A percentile compares a stretch with the other conserved stretches of the same genome.
Evolutionary conservation across 2,113 vertebrate species (phyloP).

Genomic region (Tyrannus savana): DNA sequence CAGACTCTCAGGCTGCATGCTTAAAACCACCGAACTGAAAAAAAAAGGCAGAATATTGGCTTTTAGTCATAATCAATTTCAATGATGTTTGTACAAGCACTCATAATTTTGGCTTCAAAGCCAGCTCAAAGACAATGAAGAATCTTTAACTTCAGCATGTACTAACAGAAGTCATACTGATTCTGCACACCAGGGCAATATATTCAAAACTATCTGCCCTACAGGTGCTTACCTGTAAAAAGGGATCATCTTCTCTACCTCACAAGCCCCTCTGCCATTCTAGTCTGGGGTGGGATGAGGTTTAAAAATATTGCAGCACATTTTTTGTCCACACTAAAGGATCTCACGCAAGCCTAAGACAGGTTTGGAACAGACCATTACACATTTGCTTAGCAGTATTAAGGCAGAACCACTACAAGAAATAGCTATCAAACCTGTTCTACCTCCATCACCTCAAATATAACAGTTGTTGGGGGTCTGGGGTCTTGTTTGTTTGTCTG

Average conservation of each 20-base stretch:
- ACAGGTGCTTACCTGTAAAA: neutral
- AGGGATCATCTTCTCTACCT: neutral
- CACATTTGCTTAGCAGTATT: fast-evolving
- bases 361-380: neutral
- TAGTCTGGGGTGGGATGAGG: neutral
- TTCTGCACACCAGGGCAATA: neutral
- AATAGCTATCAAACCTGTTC: neutral
- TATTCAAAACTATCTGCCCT: neutral
- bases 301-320: neutral
- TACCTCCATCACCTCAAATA: neutral
- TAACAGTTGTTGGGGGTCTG: neutral
- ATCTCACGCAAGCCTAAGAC: neutral
- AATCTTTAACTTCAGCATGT: neutral
- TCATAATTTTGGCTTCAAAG: neutral
- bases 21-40: neutral
- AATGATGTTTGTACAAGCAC: neutral
- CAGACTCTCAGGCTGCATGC: neutral
- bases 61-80: neutral
- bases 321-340: neutral
- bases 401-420: neutral
- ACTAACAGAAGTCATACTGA: neutral
- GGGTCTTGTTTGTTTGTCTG: neutral
- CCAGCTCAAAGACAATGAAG: neutral
- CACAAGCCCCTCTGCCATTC: neutral
- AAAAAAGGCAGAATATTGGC: neutral